Evolutionary conservation across 2,113 vertebrate species (phyloP).

Genomic region (Phylloscopus trochiloides): DNA sequence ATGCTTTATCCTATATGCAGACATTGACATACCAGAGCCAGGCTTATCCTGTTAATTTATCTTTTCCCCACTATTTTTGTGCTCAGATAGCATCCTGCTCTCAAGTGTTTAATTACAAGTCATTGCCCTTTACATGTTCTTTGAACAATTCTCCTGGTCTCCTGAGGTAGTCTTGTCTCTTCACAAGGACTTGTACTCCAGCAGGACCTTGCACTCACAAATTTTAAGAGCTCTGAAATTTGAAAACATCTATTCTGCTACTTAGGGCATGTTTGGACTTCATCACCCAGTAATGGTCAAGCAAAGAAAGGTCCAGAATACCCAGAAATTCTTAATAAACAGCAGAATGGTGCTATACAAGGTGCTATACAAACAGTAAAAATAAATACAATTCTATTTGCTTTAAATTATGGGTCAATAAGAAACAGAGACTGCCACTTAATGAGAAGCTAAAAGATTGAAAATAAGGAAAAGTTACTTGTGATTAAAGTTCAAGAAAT

Average conservation of each 20-base stretch:
- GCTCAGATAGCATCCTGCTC: neutral
- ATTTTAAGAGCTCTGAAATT: neutral
- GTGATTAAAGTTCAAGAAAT: neutral
- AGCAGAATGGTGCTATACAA: neutral
- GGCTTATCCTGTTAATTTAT: neutral
- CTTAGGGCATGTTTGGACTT: neutral
- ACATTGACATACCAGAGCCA: neutral
- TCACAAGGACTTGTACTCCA: neutral
- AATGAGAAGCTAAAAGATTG: neutral
- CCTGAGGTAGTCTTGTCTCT: neutral
- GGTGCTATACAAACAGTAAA: neutral
- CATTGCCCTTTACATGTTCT: neutral
- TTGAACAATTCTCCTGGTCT: neutral
- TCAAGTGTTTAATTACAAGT: neutral
- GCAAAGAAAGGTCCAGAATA: neutral
- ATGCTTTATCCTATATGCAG: neutral
- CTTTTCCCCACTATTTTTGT: neutral
- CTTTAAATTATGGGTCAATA: neutral
- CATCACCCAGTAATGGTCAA: neutral
- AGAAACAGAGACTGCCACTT: neutral
- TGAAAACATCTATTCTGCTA: neutral
- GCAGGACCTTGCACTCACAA: neutral
- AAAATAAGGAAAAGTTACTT: neutral
- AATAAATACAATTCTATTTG: neutral
- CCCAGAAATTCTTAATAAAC: neutral